These are phyloP conservation scores for Endomychus coccineus DNA, from an alignment of 2,888 invertebrate genomes.

Conservation along the genomic window DNA sequence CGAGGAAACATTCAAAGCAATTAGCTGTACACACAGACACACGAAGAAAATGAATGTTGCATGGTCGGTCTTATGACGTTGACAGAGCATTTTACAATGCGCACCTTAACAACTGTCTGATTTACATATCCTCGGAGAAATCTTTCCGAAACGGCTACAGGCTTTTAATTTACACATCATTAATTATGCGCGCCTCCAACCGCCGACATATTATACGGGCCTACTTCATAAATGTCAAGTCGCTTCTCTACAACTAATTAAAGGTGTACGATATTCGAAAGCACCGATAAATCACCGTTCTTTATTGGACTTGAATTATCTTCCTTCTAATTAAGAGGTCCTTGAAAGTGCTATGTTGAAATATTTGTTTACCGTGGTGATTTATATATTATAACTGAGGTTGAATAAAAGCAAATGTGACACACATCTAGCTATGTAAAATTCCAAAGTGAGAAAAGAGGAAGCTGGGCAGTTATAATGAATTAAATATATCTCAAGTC, in stretches of 20 bases:
- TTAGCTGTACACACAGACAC: slow-evolving; percentile 5
- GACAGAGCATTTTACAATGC: slow-evolving; percentile 41
- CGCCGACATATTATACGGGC: slow-evolving; percentile 28
- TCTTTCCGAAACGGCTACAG: slow-evolving; percentile 40
- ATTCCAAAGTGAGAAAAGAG: no score
- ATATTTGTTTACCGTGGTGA: slow-evolving; percentile 36
- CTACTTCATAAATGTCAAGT: slow-evolving; percentile 40
- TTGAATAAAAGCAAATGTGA: no score
- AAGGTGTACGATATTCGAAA: slow-evolving; percentile 40
- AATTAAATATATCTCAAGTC: no score
- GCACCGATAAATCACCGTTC: slow-evolving; percentile 35
- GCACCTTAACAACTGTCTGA: slow-evolving; percentile 42
- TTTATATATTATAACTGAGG: no score
- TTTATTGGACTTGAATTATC: slow-evolving; percentile 36
- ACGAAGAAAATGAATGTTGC: slow-evolving; percentile 30
- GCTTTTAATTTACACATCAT: slow-evolving; percentile 44
- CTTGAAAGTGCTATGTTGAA: slow-evolving; percentile 31
- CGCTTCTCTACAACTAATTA: slow-evolving; percentile 40
- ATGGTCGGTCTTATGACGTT: slow-evolving; percentile 34
- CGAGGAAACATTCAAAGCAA: no score
- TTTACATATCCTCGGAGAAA: slow-evolving; percentile 43
- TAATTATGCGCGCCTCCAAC: slow-evolving; percentile 30
- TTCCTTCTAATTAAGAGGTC: slow-evolving; percentile 33
- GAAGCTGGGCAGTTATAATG: no score
- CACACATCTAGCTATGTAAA: no score